A percentile compares a stretch with the other conserved stretches of the same genome.
These are phyloP conservation scores for Pangasius djambal DNA, from an alignment of 2,797 vertebrate species.

Conservation along the genomic window DNA sequence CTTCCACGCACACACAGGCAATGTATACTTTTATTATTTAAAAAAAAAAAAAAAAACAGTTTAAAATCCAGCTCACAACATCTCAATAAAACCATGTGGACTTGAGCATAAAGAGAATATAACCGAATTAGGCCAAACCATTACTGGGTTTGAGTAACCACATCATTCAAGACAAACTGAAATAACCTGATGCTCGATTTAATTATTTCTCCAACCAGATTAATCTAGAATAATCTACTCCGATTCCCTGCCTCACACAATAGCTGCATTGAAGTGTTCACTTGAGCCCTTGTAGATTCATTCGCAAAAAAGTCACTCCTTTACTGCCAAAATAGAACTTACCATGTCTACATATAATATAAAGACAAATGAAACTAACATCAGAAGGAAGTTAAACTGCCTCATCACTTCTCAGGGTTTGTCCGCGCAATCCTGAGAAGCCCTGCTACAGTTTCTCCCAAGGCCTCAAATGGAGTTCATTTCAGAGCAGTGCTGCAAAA, in stretches of 20 bases:
- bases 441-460: slow-evolving; percentile 30
- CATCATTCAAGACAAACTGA: not conserved
- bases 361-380: slow-evolving; percentile 7
- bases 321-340: not conserved
- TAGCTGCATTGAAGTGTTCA: slow-evolving; percentile 44
- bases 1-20: not conserved
- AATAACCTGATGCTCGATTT: slow-evolving; percentile 12
- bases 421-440: not conserved
- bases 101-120: not conserved
- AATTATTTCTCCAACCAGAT: slow-evolving; percentile 3
- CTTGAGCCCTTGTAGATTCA: slow-evolving; percentile 38
- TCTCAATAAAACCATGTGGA: not conserved
- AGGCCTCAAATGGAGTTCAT: slow-evolving; percentile 18
- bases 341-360: not conserved
- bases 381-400: not conserved
- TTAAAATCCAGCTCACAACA: not conserved
- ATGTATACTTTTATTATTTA: no score
- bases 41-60: not conserved
- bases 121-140: not conserved
- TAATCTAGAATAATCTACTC: not conserved
- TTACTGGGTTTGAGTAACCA: not conserved
- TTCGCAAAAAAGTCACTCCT: slow-evolving; percentile 27
- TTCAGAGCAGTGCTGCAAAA: slow-evolving; percentile 22
- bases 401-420: slow-evolving; percentile 15
- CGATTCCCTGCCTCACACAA: slow-evolving; percentile 1